Evolutionary conservation across 2,113 vertebrate species (phyloP).

Genomic region (Campylorhamphus procurvoides): DNA sequence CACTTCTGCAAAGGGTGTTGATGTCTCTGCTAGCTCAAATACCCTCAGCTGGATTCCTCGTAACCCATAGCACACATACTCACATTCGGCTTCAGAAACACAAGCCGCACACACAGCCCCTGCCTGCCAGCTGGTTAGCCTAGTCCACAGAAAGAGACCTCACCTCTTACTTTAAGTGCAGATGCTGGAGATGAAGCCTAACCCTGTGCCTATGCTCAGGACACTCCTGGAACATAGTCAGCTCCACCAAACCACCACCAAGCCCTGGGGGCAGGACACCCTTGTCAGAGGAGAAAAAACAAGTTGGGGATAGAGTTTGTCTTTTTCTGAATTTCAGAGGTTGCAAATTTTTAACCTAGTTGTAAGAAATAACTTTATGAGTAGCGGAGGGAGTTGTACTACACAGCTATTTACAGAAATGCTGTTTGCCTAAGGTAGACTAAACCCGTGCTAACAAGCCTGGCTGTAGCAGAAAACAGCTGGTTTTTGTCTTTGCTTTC

Average conservation of each 20-base stretch:
- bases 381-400: accelerated
- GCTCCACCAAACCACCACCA: accelerated
- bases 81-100: neutral
- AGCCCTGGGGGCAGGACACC: neutral
- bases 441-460: neutral
- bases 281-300: neutral
- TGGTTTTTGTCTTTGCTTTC: neutral
- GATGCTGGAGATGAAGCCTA: neutral
- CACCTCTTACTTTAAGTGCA: neutral
- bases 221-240: neutral
- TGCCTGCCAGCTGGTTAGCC: neutral
- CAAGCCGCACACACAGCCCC: neutral
- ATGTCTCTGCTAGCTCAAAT: neutral
- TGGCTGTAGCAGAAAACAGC: neutral
- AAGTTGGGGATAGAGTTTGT: neutral
- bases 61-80: accelerated
- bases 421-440: neutral
- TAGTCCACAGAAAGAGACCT: neutral
- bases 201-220: neutral
- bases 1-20: neutral
- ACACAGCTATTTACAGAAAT: neutral
- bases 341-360: neutral
- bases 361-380: neutral
- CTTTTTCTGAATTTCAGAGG: neutral
- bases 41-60: neutral